A percentile compares a stretch with the other conserved stretches of the same genome.
These are phyloP conservation scores for Sinosuthora webbiana DNA, from an alignment of 2,113 vertebrate genomes.

Conservation along the genomic window DNA sequence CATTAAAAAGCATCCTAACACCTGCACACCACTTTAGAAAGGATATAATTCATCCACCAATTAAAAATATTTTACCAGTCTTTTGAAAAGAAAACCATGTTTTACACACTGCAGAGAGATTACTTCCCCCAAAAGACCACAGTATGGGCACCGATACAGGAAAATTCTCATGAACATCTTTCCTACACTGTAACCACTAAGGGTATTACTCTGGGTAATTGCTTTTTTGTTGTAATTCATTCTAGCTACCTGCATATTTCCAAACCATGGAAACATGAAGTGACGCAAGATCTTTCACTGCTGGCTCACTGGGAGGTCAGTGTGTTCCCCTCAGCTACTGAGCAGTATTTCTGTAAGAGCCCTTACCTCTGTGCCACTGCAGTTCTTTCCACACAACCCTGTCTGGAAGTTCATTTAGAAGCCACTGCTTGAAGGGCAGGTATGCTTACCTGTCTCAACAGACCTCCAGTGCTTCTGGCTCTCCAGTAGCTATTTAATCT, in stretches of 20 bases:
- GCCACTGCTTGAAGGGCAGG: not conserved
- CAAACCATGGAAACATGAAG: not conserved
- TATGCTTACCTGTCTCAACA: not conserved
- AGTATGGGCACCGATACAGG: not conserved
- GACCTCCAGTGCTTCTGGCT: not conserved
- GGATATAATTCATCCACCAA: not conserved
- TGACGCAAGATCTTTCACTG: not conserved
- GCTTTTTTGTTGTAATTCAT: not conserved
- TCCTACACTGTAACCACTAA: not conserved
- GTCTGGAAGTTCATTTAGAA: not conserved
- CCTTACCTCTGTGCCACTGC: not conserved
- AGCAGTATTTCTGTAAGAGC: not conserved
- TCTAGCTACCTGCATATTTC: not conserved
- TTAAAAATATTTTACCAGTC: not conserved
- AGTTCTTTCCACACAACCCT: not conserved
- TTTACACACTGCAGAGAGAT: not conserved
- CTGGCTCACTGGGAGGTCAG: not conserved
- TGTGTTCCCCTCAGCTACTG: not conserved
- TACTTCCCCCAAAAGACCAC: not conserved
- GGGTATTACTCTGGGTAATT: not conserved
- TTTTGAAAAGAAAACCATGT: not conserved
- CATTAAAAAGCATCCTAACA: fast-evolving
- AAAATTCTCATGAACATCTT: not conserved
- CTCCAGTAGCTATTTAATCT: not conserved
- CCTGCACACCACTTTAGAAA: not conserved